Percentiles rank a stretch among this genome's conserved stretches.
Evolutionary conservation across 2,113 vertebrate species (phyloP).

Genomic region (Platysternon megacephalum): DNA sequence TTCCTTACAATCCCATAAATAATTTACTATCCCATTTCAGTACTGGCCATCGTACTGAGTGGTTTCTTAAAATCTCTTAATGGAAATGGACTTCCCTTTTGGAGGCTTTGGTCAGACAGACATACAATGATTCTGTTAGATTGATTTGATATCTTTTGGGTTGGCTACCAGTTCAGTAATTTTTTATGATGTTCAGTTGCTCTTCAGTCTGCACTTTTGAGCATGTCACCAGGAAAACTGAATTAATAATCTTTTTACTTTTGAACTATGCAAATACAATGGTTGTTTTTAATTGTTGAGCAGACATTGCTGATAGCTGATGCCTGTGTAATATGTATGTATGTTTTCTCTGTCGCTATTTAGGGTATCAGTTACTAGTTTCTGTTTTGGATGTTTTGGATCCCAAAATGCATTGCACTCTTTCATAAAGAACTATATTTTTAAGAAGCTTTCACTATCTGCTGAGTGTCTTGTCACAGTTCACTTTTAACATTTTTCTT

Average conservation of each 20-base stretch:
- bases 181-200: not conserved
- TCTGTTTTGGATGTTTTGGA: not conserved
- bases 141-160: fast-evolving
- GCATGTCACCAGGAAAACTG: not conserved
- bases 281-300: not conserved
- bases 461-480: not conserved
- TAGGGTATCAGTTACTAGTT: not conserved
- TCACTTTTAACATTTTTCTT: not conserved
- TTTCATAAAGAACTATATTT: conserved; percentile 15
- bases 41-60: not conserved
- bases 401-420: not conserved
- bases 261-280: not conserved
- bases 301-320: not conserved
- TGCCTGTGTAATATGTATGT: not conserved
- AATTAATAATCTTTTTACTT: not conserved
- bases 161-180: fast-evolving
- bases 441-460: conserved; percentile 7
- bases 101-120: not conserved
- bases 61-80: not conserved
- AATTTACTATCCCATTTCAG: not conserved
- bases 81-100: not conserved
- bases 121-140: fast-evolving
- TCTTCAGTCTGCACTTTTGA: not conserved
- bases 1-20: not conserved
- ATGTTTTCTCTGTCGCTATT: not conserved